Evolutionary conservation across 2,113 vertebrate genomes (phyloP), one percentile per base, ranked within the genome.

Genomic region (Pampusana beccarii): DNA sequence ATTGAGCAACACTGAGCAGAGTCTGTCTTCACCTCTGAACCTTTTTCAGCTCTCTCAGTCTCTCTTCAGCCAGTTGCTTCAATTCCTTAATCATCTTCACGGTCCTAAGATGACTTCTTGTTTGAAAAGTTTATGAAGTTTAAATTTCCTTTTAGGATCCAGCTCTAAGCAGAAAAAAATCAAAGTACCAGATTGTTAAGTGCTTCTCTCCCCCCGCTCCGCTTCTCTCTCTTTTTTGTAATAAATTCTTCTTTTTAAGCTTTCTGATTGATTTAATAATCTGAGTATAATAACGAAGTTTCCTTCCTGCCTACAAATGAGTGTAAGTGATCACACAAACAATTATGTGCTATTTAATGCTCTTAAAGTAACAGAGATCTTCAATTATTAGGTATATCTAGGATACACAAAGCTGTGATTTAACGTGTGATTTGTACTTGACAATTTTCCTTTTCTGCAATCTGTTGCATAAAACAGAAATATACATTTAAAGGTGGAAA

Each of bases 261-360:
- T 94, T 95, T 92, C 18, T 92, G 80, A 84, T 84, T 96, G 90
- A 91, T 95, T 87, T 92, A 95, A 92, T 94, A 84, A 78, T 92
- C 69, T 62, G 53, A 91, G 31, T 92, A 61, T 94, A 95, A 90
- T 93, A 81, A 90, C 90, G 79, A 88, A 86, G 73, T 94, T 97
- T 96, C 81, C 73, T 87, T 87, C 65, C 74, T 96, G 73, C 61
- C 78, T 95, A 89, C 51, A 79, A 86, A 90, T 92, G 83, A 74
- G 48, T 90, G 0, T 81, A 94, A 92, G 38, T 90, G 90, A 94
- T 96, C 90, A 95, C 70, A 97, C 87, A 94, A 95, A 96, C 88
- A 95, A 95, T 97, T 95, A 93, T 80, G 72, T 93, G 82, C 86
- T 82, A 88, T 92, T 96, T 90, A 90, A 50, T 88, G 90, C 54